Evolutionary conservation across 2,797 vertebrate genomes (phyloP).

Genomic region (Trachops cirrhosus): DNA sequence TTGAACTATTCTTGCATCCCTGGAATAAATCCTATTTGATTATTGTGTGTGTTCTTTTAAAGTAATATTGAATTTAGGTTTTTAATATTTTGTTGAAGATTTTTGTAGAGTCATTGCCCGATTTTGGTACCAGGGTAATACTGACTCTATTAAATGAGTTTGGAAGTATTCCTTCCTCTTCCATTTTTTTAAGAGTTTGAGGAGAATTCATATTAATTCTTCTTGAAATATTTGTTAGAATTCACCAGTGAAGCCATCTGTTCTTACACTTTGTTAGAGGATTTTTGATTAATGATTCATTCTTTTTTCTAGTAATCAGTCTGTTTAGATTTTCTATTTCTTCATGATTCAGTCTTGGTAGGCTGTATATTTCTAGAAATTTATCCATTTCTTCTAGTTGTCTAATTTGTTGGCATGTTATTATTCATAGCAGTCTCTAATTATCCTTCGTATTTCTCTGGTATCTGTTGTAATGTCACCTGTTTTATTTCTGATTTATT

Average conservation of each 20-base stretch:
- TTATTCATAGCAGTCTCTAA: not conserved
- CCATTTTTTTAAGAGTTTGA: not conserved
- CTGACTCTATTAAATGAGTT: not conserved
- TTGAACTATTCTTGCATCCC: not conserved
- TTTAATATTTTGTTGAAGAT: not conserved
- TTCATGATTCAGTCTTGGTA: not conserved
- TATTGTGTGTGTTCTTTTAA: not conserved
- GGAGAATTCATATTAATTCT: not conserved
- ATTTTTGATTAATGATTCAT: not conserved
- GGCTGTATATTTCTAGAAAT: not conserved
- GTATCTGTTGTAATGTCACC: not conserved
- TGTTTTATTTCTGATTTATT: not conserved
- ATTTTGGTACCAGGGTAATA: not conserved
- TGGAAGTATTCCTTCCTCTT: not conserved
- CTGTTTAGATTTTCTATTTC: not conserved
- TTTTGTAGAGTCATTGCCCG: not conserved
- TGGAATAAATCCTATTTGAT: not conserved
- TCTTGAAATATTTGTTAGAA: not conserved
- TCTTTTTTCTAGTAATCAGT: not conserved
- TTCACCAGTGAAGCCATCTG: not conserved
- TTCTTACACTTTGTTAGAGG: not conserved
- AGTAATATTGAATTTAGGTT: not conserved
- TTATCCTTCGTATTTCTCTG: not conserved
- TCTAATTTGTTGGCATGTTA: not conserved
- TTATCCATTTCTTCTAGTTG: not conserved